Conservation (phyloP, 2,113 vertebrate genomes). For the Synodontis membranacea region DNA sequence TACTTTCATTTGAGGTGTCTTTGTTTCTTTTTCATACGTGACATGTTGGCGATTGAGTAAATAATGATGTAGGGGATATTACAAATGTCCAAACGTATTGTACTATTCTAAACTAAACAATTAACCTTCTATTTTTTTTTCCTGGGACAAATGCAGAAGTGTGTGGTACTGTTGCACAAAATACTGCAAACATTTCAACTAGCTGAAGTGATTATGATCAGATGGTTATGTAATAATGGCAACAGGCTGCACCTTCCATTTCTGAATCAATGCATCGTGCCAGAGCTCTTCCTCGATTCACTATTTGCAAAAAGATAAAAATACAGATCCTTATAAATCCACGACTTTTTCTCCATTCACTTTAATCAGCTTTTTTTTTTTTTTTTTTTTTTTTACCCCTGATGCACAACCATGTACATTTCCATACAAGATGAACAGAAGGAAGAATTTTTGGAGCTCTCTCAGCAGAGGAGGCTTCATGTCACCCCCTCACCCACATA, state of each 20-base stretch:
- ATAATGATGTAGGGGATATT: not conserved
- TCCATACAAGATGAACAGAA: constrained; percentile 51
- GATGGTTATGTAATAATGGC: constrained; percentile 7
- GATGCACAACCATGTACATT: constrained; percentile 55
- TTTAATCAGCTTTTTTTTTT: not conserved
- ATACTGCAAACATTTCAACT: not conserved
- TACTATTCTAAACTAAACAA: not conserved
- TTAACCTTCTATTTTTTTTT: not conserved
- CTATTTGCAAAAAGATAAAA: not conserved
- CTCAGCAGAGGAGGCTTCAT: constrained; percentile 65
- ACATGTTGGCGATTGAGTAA: not conserved
- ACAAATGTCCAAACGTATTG: not conserved
- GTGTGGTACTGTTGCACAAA: not conserved
- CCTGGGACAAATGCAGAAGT: not conserved
- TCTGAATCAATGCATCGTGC: constrained; percentile 7
- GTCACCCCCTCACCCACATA: constrained; percentile 67
- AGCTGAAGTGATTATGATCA: not conserved
- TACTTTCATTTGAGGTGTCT: not conserved
- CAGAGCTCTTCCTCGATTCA: not conserved
- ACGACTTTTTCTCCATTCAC: not conserved
- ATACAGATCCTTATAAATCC: not conserved
- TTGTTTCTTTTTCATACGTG: not conserved
- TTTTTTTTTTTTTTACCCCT: too few species aligned
- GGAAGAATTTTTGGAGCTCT: constrained; percentile 55
- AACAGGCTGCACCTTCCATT: not conserved